Conservation (phyloP, 2,888 invertebrate species). For the Sturmia bella region DNA sequence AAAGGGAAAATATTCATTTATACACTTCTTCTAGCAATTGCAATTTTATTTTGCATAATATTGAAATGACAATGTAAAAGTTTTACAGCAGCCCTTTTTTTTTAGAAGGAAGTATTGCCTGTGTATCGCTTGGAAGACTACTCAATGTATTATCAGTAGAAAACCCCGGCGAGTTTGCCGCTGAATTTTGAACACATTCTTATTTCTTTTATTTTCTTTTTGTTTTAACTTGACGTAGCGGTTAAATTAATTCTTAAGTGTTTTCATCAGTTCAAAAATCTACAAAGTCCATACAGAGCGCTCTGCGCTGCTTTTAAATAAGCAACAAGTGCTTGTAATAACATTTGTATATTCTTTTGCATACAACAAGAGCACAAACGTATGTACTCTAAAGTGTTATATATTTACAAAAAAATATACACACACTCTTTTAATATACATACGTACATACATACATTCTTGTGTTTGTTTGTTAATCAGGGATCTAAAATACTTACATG, state of each 20-base stretch:
- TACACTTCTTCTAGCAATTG: too few relatives aligned
- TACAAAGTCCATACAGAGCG: slow-evolving; percentile 8
- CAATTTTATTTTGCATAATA: too few relatives aligned
- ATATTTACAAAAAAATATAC: neutral
- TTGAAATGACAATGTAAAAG: too few relatives aligned
- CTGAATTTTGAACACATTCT: neutral
- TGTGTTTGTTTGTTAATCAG: too few relatives aligned
- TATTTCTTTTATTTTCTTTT: slow-evolving; percentile 29
- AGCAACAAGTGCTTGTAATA: slow-evolving; percentile 51
- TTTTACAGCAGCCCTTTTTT: too few relatives aligned
- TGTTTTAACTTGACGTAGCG: slow-evolving; percentile 56
- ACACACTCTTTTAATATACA: neutral
- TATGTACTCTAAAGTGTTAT: neutral
- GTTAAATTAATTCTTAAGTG: slow-evolving; percentile 63
- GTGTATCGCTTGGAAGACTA: too few relatives aligned
- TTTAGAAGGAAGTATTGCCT: too few relatives aligned
- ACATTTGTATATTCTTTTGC: slow-evolving; percentile 34
- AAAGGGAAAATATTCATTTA: too few relatives aligned
- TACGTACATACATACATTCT: too few relatives aligned
- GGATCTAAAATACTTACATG: too few relatives aligned
- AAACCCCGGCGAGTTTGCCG: neutral
- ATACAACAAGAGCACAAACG: neutral
- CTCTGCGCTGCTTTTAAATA: slow-evolving; percentile 33
- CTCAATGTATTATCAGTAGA: too few relatives aligned
- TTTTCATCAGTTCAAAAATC: slow-evolving; percentile 44